Percentiles rank a stretch among this genome's conserved stretches.
Evolutionary conservation across 2,113 vertebrate genomes (phyloP).

Genomic region (Petroica traversi): DNA sequence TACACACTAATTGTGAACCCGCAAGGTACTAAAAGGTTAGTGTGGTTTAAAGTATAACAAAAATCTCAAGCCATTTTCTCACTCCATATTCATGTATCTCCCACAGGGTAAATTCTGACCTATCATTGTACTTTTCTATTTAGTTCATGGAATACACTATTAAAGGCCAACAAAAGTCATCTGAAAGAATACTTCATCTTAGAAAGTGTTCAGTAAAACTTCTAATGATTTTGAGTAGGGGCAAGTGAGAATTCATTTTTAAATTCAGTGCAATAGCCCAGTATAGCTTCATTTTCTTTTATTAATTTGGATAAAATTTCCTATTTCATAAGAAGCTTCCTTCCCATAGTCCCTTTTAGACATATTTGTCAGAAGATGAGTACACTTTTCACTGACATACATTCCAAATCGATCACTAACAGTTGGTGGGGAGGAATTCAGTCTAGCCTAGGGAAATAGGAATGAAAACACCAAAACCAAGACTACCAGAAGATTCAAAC

Average conservation of each 20-base stretch:
- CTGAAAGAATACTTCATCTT: neutral
- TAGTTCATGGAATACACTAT: neutral
- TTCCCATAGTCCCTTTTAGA: constrained; percentile 11
- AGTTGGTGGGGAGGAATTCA: neutral
- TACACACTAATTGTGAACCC: neutral
- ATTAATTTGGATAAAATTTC: neutral
- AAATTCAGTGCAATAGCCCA: neutral
- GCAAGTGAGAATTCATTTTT: neutral
- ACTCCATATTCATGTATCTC: neutral
- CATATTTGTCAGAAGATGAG: neutral
- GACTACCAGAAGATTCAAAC: neutral
- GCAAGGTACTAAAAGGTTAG: neutral
- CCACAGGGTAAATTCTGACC: neutral
- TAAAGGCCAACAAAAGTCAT: neutral
- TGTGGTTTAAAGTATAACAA: neutral
- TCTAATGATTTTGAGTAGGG: neutral
- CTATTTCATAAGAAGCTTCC: neutral
- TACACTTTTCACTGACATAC: neutral
- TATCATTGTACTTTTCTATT: neutral
- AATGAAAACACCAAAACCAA: neutral
- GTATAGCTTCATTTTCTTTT: neutral
- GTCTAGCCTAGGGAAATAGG: neutral
- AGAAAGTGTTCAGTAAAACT: neutral
- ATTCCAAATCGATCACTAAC: neutral
- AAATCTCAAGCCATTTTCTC: neutral